Evolutionary conservation across 2,797 vertebrate species (phyloP).

Genomic region (Pygocentrus nattereri): DNA sequence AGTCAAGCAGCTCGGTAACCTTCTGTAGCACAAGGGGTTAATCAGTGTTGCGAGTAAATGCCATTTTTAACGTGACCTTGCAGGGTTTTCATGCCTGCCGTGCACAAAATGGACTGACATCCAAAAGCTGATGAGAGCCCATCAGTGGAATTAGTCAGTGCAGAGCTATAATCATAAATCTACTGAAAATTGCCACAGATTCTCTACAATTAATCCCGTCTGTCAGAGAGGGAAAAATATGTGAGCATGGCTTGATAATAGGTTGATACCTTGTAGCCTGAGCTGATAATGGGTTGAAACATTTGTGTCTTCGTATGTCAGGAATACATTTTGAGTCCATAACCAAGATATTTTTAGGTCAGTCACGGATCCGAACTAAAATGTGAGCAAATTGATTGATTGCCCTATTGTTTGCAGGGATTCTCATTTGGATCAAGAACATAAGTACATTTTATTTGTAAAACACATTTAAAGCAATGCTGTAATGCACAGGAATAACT

Average conservation of each 20-base stretch:
- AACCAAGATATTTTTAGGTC: not conserved
- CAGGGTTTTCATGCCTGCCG: constrained; percentile 20
- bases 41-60: constrained; percentile 15
- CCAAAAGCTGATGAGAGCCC: not conserved
- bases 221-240: not conserved
- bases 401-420: too few relatives aligned
- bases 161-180: constrained; percentile 40
- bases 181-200: not conserved
- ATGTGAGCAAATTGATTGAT: not conserved
- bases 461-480: too few relatives aligned
- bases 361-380: not conserved
- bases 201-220: not conserved
- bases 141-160: constrained; percentile 28
- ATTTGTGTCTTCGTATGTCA: not conserved
- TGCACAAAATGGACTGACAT: constrained; percentile 21
- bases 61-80: constrained; percentile 41
- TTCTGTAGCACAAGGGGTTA: constrained; percentile 29
- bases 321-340: not conserved
- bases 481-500: too few relatives aligned
- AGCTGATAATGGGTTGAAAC: not conserved
- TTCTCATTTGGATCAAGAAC: too few relatives aligned
- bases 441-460: too few relatives aligned
- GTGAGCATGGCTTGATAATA: not conserved
- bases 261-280: not conserved
- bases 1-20: not conserved